Evolutionary conservation across 2,113 vertebrate species (phyloP).

Genomic region (Rhombomys opimus): DNA sequence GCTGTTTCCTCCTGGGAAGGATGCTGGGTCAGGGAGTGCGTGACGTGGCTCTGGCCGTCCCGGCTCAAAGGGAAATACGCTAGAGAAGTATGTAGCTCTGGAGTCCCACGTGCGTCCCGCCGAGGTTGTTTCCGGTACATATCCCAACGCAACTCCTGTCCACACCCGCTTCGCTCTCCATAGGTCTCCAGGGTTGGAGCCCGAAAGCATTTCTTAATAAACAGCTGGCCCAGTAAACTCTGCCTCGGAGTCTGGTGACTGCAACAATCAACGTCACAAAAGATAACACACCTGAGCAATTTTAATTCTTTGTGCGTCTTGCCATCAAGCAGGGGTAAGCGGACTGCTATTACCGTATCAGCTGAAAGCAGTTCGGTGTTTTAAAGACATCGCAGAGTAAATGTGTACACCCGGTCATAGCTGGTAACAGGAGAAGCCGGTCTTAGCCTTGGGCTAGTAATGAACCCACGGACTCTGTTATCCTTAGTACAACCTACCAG

Average conservation of each 20-base stretch:
- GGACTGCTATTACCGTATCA: neutral
- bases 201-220: neutral
- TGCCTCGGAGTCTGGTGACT: neutral
- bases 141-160: neutral
- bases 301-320: conserved; percentile 23
- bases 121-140: neutral
- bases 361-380: neutral
- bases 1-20: neutral
- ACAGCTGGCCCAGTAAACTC: neutral
- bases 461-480: neutral
- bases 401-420: neutral
- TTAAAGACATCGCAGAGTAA: neutral
- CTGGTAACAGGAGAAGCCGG: neutral
- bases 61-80: neutral
- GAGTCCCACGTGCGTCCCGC: neutral
- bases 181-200: neutral
- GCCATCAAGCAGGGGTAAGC: neutral
- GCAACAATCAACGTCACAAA: neutral
- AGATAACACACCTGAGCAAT: neutral
- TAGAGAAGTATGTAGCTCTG: neutral
- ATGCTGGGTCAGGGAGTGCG: neutral
- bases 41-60: neutral
- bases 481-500: neutral
- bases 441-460: neutral
- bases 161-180: neutral